Evolutionary conservation across 1,140 invertebrate species (phyloP).

Genomic region (Heliconius hewitsoni): DNA sequence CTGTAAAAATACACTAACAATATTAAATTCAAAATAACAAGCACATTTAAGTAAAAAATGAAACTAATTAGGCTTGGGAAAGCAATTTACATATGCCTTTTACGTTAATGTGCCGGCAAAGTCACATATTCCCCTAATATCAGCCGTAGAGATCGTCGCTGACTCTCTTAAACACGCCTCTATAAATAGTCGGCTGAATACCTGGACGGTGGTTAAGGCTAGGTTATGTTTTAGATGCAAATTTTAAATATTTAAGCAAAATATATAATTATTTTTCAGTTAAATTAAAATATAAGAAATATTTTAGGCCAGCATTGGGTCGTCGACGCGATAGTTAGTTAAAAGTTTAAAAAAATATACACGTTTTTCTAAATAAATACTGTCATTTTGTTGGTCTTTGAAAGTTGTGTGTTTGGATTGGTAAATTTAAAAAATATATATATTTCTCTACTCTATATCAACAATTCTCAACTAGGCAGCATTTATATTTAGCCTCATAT

Average conservation of each 20-base stretch:
- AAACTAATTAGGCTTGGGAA: constrained; percentile 36
- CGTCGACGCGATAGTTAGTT: too few relatives aligned
- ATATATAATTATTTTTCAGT: too few relatives aligned
- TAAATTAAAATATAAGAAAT: too few relatives aligned
- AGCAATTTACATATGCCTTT: constrained; percentile 28
- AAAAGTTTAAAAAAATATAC: too few relatives aligned
- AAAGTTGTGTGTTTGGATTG: too few relatives aligned
- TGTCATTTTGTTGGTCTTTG: too few relatives aligned
- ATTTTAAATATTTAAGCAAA: neutral
- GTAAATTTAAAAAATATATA: too few relatives aligned
- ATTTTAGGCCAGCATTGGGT: too few relatives aligned
- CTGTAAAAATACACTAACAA: neutral
- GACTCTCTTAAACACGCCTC: constrained; percentile 65
- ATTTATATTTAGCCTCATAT: too few relatives aligned
- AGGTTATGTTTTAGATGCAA: constrained; percentile 16
- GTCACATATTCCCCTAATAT: constrained; percentile 60
- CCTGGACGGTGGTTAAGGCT: constrained; percentile 56
- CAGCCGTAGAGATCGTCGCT: constrained; percentile 55
- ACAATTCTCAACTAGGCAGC: too few relatives aligned
- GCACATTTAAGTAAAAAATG: constrained; percentile 15
- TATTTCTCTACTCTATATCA: too few relatives aligned
- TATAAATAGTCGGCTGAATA: constrained; percentile 68
- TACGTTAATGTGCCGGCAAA: constrained; percentile 40
- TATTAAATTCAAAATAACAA: neutral
- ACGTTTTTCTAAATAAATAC: too few relatives aligned